Evolutionary conservation across 2,888 invertebrate genomes (phyloP).

Genomic region (Ptychoptera contaminata): DNA sequence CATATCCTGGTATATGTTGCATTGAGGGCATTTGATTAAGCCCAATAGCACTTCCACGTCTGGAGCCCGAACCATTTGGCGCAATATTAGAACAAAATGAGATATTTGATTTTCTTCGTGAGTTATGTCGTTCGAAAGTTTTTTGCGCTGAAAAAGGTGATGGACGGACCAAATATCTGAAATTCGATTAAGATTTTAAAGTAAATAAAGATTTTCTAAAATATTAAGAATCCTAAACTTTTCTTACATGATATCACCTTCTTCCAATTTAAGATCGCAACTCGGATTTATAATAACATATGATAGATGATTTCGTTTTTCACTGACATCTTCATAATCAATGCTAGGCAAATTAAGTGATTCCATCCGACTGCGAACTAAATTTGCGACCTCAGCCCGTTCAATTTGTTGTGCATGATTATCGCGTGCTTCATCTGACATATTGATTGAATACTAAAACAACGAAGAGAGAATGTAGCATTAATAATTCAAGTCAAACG

Average conservation of each 20-base stretch:
- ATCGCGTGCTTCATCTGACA: constrained; percentile 74
- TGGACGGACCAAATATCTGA: constrained; percentile 78
- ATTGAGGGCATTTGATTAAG: constrained; percentile 29
- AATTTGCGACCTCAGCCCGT: constrained; percentile 86
- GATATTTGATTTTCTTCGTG: constrained; percentile 77
- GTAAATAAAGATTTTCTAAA: too few relatives aligned
- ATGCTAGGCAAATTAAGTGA: constrained; percentile 78
- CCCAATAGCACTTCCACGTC: constrained; percentile 45
- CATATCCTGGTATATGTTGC: constrained; percentile 35
- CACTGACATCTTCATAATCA: constrained; percentile 89
- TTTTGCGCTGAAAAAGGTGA: constrained; percentile 92
- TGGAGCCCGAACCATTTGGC: constrained; percentile 32
- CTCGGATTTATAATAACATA: constrained; percentile 98
- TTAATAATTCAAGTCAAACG: constrained; percentile 1
- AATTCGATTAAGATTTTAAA: constrained; percentile 15
- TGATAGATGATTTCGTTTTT: constrained; percentile 83
- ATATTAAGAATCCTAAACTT: not conserved
- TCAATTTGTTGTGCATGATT: constrained; percentile 87
- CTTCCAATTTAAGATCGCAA: constrained; percentile 88
- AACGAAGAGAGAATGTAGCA: constrained; percentile 4
- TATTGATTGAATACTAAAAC: constrained; percentile 63
- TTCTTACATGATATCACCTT: constrained; percentile 88
- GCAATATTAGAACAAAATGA: constrained; percentile 74
- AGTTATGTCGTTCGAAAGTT: constrained; percentile 85
- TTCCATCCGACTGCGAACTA: constrained; percentile 89